Evolutionary conservation across 1,140 invertebrate genomes (phyloP).

Genomic region (Oryzaephilus surinamensis): DNA sequence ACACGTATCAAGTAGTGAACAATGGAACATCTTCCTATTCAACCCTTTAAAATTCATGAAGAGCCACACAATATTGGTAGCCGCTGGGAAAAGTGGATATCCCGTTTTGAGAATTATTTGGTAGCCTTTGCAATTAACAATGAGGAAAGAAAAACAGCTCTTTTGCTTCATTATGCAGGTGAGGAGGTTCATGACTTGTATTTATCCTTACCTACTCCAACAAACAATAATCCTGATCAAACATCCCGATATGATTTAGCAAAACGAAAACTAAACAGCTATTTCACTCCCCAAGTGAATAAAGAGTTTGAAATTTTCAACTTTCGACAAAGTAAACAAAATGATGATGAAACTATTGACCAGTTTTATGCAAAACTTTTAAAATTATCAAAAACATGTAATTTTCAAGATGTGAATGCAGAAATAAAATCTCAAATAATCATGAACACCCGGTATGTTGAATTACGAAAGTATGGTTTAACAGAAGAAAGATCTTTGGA

Average conservation of each 20-base stretch:
- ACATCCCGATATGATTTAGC: background rate
- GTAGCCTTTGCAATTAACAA: background rate
- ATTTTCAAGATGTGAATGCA: background rate
- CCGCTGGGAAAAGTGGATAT: too few species aligned
- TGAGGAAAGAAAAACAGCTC: background rate
- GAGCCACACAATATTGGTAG: too few species aligned
- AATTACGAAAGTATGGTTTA: background rate
- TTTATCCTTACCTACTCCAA: background rate
- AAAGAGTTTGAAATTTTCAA: conserved; percentile 4
- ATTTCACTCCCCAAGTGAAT: background rate
- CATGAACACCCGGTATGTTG: background rate
- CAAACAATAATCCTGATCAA: background rate
- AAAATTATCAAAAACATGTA: conserved; percentile 3
- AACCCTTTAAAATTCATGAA: too few species aligned
- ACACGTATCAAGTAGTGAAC: too few species aligned
- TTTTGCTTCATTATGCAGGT: background rate
- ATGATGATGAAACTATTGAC: conserved; percentile 2
- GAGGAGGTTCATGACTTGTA: background rate
- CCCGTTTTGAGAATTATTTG: background rate
- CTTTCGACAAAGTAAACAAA: background rate
- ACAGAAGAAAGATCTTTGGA: conserved; percentile 1
- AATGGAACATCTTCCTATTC: too few species aligned
- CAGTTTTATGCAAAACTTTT: conserved; percentile 3
- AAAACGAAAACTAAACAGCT: background rate
- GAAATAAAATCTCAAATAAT: conserved; percentile 6